A percentile compares a stretch with the other conserved stretches of the same genome.
phyloP scores from a whole-genome alignment of 2,888 invertebrate species.

The Stenoptilia bipunctidactyla region DNA sequence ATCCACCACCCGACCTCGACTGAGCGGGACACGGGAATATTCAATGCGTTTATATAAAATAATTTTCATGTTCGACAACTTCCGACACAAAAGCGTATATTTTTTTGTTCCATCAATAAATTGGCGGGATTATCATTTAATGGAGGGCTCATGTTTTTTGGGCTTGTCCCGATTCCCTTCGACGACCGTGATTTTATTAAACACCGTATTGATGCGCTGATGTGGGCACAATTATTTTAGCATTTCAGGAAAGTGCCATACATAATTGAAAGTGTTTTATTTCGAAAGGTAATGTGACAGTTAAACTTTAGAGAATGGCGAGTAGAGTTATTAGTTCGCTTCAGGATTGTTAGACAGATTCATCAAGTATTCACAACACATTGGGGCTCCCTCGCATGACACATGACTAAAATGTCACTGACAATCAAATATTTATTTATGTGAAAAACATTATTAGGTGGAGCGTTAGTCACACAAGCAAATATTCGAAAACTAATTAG shows the following conservation, averaged over 20 bases:
- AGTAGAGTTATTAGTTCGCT: constrained; percentile 46
- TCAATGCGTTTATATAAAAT: constrained; percentile 71
- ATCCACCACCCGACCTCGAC: neutral
- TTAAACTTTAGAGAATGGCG: constrained; percentile 40
- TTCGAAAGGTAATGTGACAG: constrained; percentile 43
- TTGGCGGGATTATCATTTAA: constrained; percentile 70
- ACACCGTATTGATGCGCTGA: constrained; percentile 48
- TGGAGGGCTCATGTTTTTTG: constrained; percentile 68
- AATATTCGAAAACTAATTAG: no score
- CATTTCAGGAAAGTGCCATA: constrained; percentile 30
- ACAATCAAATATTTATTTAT: constrained; percentile 36
- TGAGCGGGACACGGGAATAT: constrained; percentile 53
- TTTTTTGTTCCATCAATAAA: constrained; percentile 64
- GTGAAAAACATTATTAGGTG: neutral
- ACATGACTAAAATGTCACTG: constrained; percentile 41
- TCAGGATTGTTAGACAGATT: constrained; percentile 39
- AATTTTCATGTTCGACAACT: constrained; percentile 70
- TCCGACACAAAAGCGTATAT: constrained; percentile 60
- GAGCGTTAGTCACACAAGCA: no score
- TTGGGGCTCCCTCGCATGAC: constrained; percentile 40
- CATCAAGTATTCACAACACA: constrained; percentile 41
- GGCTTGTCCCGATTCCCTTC: constrained; percentile 62
- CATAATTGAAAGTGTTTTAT: constrained; percentile 46
- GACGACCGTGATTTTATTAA: constrained; percentile 67
- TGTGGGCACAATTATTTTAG: constrained; percentile 37